Conservation (phyloP, 2,888 invertebrate species). For the Chouioia cunea region DNA sequence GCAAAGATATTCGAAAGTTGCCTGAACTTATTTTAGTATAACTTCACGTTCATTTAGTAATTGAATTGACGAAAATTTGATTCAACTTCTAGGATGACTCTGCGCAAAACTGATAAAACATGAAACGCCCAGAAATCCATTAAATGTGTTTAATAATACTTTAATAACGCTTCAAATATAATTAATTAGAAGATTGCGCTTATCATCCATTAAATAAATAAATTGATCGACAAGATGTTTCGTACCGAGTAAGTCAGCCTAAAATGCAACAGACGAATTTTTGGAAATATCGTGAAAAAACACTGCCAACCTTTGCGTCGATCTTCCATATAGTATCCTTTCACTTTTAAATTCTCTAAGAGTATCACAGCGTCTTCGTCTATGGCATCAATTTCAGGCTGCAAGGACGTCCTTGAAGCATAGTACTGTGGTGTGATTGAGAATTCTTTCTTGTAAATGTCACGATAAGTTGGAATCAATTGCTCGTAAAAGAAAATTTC, state of each 20-base stretch:
- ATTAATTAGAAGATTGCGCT: too few species aligned
- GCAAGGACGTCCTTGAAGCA: constrained; percentile 69
- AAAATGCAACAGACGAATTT: background rate
- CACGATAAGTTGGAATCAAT: constrained; percentile 69
- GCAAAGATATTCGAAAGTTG: too few species aligned
- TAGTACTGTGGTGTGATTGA: constrained; percentile 72
- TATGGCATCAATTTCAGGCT: constrained; percentile 68
- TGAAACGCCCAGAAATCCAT: too few species aligned
- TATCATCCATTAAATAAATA: too few species aligned
- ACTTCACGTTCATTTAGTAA: too few species aligned
- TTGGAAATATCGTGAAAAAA: too few species aligned
- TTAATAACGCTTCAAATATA: too few species aligned
- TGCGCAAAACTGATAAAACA: too few species aligned
- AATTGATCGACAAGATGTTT: background rate
- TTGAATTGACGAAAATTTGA: too few species aligned
- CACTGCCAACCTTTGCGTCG: constrained; percentile 65
- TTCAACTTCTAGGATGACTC: too few species aligned
- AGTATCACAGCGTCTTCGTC: constrained; percentile 73
- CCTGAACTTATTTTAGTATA: too few species aligned
- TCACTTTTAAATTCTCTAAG: constrained; percentile 72
- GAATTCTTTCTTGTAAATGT: constrained; percentile 70
- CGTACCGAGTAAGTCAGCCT: background rate
- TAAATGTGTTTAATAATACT: too few species aligned
- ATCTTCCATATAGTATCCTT: constrained; percentile 71
- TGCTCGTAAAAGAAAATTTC: constrained; percentile 72